Evolutionary conservation across 2,797 vertebrate species (phyloP).

Genomic region (Cryptoblepharus egeriae): DNA sequence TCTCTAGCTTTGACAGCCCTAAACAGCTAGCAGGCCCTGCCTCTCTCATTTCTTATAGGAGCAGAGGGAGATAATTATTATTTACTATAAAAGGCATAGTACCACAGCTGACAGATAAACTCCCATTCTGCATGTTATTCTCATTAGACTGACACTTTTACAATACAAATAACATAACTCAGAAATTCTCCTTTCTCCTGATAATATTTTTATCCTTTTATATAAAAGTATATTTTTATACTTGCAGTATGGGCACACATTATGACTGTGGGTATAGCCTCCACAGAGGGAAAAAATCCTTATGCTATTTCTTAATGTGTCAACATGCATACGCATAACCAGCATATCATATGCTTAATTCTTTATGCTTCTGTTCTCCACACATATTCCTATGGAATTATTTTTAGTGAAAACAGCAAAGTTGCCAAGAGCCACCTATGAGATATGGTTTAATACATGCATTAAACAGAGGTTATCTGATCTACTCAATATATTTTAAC

Average conservation of each 20-base stretch:
- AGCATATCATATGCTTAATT: neutral
- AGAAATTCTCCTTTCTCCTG: neutral
- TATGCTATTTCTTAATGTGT: neutral
- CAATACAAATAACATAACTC: neutral
- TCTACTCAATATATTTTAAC: neutral
- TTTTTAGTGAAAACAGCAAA: neutral
- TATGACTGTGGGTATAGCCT: neutral
- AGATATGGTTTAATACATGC: neutral
- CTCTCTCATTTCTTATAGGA: neutral
- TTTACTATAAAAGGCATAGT: neutral
- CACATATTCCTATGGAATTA: neutral
- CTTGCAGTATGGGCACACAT: neutral
- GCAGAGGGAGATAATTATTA: conserved; percentile 1
- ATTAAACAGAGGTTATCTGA: neutral
- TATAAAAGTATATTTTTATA: neutral
- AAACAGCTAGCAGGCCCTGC: neutral
- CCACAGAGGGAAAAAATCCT: neutral
- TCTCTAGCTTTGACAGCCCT: neutral
- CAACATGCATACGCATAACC: neutral
- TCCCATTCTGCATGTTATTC: neutral
- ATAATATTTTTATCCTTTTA: too few relatives aligned
- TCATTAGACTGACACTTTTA: neutral
- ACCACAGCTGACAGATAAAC: neutral
- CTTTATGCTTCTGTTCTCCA: neutral
- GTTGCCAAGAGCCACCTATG: neutral